Conservation (phyloP, 2,113 vertebrate species). For the Amazona vittata region DNA sequence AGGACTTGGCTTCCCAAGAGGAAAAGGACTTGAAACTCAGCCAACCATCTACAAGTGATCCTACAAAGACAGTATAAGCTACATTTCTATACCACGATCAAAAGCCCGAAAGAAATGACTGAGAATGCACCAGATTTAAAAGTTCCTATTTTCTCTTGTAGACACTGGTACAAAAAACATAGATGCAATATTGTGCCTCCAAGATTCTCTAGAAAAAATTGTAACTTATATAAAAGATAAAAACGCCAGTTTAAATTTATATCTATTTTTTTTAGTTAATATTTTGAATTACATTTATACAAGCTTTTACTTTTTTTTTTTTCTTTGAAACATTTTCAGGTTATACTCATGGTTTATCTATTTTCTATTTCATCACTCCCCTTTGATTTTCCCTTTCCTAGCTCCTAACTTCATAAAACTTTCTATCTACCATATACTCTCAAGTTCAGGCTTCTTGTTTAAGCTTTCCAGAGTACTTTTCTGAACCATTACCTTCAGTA, state of each 20-base stretch:
- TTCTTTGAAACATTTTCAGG: neutral
- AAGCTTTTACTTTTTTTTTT: neutral
- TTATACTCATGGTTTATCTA: neutral
- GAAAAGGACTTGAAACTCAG: slow-evolving; percentile 44
- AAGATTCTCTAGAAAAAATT: neutral
- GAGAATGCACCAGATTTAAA: neutral
- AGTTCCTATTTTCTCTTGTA: neutral
- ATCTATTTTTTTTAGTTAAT: neutral
- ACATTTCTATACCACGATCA: neutral
- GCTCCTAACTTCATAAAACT: neutral
- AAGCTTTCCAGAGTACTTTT: neutral
- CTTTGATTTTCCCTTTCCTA: neutral
- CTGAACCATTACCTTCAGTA: neutral
- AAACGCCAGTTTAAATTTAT: neutral
- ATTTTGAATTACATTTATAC: neutral
- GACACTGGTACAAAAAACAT: neutral
- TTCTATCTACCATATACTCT: neutral
- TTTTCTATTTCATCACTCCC: neutral
- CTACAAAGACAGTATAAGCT: slow-evolving; percentile 7
- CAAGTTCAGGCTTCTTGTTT: neutral
- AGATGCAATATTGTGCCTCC: neutral
- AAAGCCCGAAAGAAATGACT: neutral
- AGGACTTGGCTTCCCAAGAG: slow-evolving; percentile 32
- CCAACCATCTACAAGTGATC: slow-evolving; percentile 31
- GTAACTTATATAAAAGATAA: neutral